phyloP scores from a whole-genome alignment of 2,797 vertebrate species.

The Sebastes elongatus region DNA sequence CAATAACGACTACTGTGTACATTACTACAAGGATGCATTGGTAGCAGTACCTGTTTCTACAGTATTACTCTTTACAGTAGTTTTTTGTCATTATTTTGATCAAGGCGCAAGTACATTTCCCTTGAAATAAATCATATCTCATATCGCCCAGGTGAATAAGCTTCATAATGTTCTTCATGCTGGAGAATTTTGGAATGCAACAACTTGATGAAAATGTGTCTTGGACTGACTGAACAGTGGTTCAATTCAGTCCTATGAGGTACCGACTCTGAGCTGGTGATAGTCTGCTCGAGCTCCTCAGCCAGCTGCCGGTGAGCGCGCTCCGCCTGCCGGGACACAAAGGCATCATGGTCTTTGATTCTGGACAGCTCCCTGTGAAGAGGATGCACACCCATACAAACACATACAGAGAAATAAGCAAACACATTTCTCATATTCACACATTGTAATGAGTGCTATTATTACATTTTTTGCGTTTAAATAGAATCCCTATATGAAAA shows the following conservation, averaged over 20 bases:
- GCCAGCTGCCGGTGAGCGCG: constrained; percentile 80
- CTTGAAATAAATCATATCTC: background rate
- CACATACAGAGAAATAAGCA: background rate
- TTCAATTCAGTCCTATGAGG: background rate
- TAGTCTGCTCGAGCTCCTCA: constrained; percentile 77
- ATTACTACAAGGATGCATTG: background rate
- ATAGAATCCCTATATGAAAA: background rate
- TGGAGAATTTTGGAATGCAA: background rate
- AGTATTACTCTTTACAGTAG: background rate
- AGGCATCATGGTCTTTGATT: constrained; percentile 80
- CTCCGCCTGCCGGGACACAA: constrained; percentile 82
- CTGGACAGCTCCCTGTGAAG: constrained; percentile 82
- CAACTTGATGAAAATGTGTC: background rate
- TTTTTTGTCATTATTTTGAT: background rate
- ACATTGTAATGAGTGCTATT: constrained; percentile 8
- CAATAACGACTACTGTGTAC: background rate
- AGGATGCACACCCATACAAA: background rate
- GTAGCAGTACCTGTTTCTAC: background rate
- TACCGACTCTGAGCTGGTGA: constrained; percentile 85
- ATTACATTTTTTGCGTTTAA: constrained; percentile 57
- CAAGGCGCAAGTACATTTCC: background rate
- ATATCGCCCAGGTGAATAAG: background rate
- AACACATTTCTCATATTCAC: background rate
- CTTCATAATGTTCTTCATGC: background rate
- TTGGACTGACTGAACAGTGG: background rate